phyloP scores from a whole-genome alignment of 2,797 vertebrate genomes.

The Leptatherina wallacei region DNA sequence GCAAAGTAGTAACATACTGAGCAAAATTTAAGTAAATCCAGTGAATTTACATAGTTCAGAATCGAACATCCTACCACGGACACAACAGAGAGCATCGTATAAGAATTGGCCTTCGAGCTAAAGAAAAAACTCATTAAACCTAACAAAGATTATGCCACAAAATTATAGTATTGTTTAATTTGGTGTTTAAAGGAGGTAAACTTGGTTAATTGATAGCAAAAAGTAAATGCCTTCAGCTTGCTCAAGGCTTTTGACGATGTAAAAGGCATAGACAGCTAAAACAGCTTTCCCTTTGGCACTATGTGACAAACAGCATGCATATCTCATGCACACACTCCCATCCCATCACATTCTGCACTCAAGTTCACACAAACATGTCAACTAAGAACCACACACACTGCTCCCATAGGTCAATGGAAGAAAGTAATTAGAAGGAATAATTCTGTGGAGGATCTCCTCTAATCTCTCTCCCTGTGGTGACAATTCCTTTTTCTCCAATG shows the following conservation, averaged over 20 bases:
- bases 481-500: slow-evolving; percentile 47
- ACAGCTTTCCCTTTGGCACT: slow-evolving; percentile 26
- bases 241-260: slow-evolving; percentile 47
- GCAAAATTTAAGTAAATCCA: not conserved
- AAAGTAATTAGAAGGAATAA: slow-evolving; percentile 67
- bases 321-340: slow-evolving; percentile 4
- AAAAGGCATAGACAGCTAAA: slow-evolving; percentile 34
- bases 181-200: slow-evolving; percentile 23
- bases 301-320: slow-evolving; percentile 17
- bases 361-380: slow-evolving; percentile 31
- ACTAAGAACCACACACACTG: slow-evolving; percentile 23
- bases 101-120: not conserved
- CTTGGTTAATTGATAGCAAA: slow-evolving; percentile 19
- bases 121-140: slow-evolving; percentile 10
- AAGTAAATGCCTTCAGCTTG: slow-evolving; percentile 18
- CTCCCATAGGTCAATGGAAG: slow-evolving; percentile 43
- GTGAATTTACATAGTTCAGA: not conserved
- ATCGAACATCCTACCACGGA: slow-evolving; percentile 4
- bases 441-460: slow-evolving; percentile 51
- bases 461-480: slow-evolving; percentile 46
- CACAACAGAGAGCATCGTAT: not conserved
- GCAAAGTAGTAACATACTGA: not conserved
- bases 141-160: slow-evolving; percentile 15
- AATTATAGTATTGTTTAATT: slow-evolving; percentile 19
- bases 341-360: slow-evolving; percentile 5